Conservation (phyloP, 2,888 invertebrate species). For the Polydrusus tereticollis region DNA sequence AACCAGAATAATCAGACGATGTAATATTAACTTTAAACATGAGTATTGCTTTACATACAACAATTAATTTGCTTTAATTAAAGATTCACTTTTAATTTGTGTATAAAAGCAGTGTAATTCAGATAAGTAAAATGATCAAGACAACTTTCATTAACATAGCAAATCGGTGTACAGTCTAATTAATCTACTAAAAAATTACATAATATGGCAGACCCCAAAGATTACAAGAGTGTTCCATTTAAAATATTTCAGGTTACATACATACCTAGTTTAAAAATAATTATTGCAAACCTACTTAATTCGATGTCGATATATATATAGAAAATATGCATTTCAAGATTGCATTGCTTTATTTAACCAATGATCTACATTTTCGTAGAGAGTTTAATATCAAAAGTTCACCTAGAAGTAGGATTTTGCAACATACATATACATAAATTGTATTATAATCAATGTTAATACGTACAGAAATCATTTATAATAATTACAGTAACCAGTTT, state of each 20-base stretch:
- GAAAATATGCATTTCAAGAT: conserved; percentile 46
- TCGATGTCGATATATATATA: conserved; percentile 44
- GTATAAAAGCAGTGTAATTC: conserved; percentile 33
- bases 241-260: conserved; percentile 45
- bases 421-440: conserved; percentile 15
- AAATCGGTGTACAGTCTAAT: conserved; percentile 25
- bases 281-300: conserved; percentile 47
- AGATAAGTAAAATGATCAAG: conserved; percentile 31
- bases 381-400: conserved; percentile 43
- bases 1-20: too few relatives aligned
- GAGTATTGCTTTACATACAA: too few relatives aligned
- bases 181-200: conserved; percentile 41
- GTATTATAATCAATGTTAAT: conserved; percentile 22
- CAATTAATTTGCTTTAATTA: too few relatives aligned
- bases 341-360: conserved; percentile 47
- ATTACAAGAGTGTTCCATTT: conserved; percentile 46
- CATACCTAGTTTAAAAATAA: conserved; percentile 46
- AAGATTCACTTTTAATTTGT: neutral
- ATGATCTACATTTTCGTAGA: conserved; percentile 45
- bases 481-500: neutral
- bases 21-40: too few relatives aligned
- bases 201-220: conserved; percentile 41
- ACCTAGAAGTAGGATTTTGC: conserved; percentile 40
- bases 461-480: neutral
- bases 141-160: conserved; percentile 44